Evolutionary conservation across 2,888 invertebrate genomes (phyloP), one percentile per base, ranked within the genome.

Genomic region (Listrodromus nycthemerus): DNA sequence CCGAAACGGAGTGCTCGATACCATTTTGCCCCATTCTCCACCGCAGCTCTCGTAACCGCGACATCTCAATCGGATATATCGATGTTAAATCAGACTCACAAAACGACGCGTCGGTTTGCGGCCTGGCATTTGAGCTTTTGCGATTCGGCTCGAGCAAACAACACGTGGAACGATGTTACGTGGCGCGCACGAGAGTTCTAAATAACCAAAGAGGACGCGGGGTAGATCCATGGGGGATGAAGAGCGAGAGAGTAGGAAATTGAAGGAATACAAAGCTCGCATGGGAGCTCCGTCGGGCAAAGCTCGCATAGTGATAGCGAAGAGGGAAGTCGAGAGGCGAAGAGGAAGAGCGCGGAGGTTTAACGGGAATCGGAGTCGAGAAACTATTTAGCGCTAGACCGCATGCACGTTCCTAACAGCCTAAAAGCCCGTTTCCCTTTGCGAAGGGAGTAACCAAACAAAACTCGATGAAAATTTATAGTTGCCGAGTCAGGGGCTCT

Each of bases 341-440:
- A 75, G 48, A 67, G 48, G 27, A 69, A 37, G 58, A 37, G 37
- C 37, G 37, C 37, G 37, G 10, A 52, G 10, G 24, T 24, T 55
- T n/a, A 13, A 61, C 61, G 33, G 61, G 61, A 27, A 27, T 30
- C 33, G 27, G 30, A 61, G 13, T 61, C 61, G 61, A 30, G 30
- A 61, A 61, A 61, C 61, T 61, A 61, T 61, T 61, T 30, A 30
- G 61, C 61, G n/a, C 61, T n/a, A 61, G 27, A 61, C 61, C 61
- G 61, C 61, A 61, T 30, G 16, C 30, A 30, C 61, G 61, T 61
- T 61, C 30, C 61, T 27, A n/a, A 55, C n/a, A 61, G 30, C n/a
- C 61, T 33, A 16, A 33, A 61, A 61, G 61, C 61, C 27, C 61
- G 30, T 33, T 61, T 61, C 33, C 61, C 61, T 33, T 61, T 61